phyloP scores from a whole-genome alignment of 2,113 vertebrate species.

The Sapajus apella region DNA sequence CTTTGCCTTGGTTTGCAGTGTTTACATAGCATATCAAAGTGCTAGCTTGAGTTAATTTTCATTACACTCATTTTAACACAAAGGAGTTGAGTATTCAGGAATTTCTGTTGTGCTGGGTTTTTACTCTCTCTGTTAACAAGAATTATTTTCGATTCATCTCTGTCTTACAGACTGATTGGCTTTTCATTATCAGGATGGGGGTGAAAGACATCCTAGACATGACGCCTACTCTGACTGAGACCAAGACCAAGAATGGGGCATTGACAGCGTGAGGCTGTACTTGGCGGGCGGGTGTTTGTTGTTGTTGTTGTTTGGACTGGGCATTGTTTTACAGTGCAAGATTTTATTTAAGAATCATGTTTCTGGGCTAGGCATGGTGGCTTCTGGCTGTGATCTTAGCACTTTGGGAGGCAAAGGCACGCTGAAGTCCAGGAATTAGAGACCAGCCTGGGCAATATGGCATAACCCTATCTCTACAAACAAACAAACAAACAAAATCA shows the following conservation, averaged over 20 bases:
- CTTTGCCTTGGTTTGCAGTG: constrained; percentile 61
- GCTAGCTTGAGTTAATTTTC: constrained; percentile 73
- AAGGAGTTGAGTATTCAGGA: constrained; percentile 72
- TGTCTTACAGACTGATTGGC: not conserved
- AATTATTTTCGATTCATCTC: constrained; percentile 46
- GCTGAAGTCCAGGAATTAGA: no score
- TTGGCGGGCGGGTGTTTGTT: not conserved
- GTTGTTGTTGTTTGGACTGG: not conserved
- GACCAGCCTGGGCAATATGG: no score
- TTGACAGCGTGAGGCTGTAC: not conserved
- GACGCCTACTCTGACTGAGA: not conserved
- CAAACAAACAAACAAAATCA: no score
- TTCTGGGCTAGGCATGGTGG: not conserved
- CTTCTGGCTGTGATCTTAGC: no score
- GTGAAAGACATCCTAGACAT: not conserved
- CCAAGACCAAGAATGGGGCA: not conserved
- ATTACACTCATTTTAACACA: constrained; percentile 70
- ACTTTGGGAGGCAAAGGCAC: no score
- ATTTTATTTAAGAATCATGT: not conserved
- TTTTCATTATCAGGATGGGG: not conserved
- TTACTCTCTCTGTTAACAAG: not conserved
- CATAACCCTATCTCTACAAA: no score
- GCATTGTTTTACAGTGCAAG: not conserved
- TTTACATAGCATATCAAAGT: constrained; percentile 73
- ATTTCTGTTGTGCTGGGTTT: constrained; percentile 49